Evolutionary conservation across 1,140 invertebrate species (phyloP).

Genomic region (Drosophila grimshawi): DNA sequence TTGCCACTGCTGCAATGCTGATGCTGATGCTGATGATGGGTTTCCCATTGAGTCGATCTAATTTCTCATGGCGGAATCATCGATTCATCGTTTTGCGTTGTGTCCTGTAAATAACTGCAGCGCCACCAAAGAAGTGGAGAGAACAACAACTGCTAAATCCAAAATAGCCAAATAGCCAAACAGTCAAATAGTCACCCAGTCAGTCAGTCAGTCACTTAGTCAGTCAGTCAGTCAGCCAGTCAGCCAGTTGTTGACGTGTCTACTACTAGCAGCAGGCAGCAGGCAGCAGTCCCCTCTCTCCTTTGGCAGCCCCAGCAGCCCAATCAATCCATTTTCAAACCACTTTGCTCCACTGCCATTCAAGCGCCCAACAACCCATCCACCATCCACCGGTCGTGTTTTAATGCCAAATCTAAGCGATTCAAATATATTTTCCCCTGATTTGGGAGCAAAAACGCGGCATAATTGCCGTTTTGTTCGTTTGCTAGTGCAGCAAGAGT

Average conservation of each 20-base stretch:
- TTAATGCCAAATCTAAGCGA: constrained; percentile 76
- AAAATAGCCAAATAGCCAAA: constrained; percentile 6
- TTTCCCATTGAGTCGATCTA: constrained; percentile 67
- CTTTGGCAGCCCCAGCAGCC: constrained; percentile 26
- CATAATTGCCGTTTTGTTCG: constrained; percentile 80
- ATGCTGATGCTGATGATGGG: constrained; percentile 67
- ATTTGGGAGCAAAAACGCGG: constrained; percentile 77
- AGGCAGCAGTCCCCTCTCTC: neutral
- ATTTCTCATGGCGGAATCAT: constrained; percentile 81
- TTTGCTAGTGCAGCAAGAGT: constrained; percentile 5
- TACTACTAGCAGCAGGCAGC: constrained; percentile 1
- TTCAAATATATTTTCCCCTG: constrained; percentile 67
- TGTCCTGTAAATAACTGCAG: constrained; percentile 67
- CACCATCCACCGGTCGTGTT: constrained; percentile 56
- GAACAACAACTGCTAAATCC: neutral
- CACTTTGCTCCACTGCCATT: constrained; percentile 35
- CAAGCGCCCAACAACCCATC: constrained; percentile 4
- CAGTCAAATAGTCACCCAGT: neutral
- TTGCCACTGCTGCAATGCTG: constrained; percentile 20
- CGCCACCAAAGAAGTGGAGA: constrained; percentile 22
- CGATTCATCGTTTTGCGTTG: constrained; percentile 79
- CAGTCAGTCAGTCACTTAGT: too few species aligned
- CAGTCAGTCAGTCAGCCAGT: too few species aligned
- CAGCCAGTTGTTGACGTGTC: constrained; percentile 33
- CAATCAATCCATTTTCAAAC: constrained; percentile 66